phyloP scores from a whole-genome alignment of 1,140 invertebrate genomes.

The Atta colombica region DNA sequence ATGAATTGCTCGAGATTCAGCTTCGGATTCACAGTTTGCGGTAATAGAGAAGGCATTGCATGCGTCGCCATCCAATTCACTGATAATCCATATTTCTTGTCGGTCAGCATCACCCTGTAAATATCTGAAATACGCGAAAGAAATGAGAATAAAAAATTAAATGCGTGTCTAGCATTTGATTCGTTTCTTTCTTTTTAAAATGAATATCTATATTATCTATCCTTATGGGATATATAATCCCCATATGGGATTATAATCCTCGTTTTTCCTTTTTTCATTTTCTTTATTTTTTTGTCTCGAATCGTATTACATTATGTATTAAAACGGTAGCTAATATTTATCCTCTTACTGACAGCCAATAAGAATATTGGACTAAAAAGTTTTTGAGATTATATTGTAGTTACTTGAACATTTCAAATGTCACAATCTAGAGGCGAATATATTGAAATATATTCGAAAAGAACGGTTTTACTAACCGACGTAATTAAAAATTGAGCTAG shows the following conservation, averaged over 20 bases:
- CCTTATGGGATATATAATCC: background rate
- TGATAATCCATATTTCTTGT: slow-evolving; percentile 96
- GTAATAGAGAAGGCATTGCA: slow-evolving; percentile 96
- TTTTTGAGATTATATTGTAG: background rate
- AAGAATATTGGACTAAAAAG: background rate
- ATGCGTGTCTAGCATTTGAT: background rate
- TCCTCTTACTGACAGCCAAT: background rate
- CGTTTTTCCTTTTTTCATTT: background rate
- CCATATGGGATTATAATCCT: no score
- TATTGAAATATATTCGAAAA: no score
- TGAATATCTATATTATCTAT: background rate
- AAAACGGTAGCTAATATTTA: background rate
- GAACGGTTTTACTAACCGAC: no score
- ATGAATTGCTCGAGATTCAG: slow-evolving; percentile 97
- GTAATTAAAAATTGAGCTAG: no score
- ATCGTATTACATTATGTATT: background rate
- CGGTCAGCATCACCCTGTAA: slow-evolving; percentile 96
- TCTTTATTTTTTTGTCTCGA: background rate
- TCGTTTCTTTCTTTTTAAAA: background rate
- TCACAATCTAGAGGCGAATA: no score
- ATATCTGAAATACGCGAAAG: slow-evolving; percentile 90
- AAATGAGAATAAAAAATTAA: slow-evolving; percentile 9
- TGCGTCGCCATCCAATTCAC: slow-evolving; percentile 97
- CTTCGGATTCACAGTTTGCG: slow-evolving; percentile 96
- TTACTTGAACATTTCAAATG: background rate